A percentile compares a stretch with the other conserved stretches of the same genome.
Evolutionary conservation across 2,797 vertebrate genomes (phyloP).

Genomic region (Protonibea diacanthus): DNA sequence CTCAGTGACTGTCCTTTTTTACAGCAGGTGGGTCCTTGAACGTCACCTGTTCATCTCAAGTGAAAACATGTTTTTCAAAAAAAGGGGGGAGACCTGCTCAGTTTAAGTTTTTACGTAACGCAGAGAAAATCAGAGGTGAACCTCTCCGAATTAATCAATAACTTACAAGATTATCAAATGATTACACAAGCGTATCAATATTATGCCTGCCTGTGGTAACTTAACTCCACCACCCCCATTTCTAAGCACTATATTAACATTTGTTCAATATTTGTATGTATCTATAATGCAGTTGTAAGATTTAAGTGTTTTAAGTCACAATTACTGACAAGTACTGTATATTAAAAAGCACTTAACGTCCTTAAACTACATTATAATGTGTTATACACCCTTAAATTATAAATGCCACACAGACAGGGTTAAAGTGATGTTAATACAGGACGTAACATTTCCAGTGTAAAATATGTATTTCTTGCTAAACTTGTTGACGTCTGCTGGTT

Average conservation of each 20-base stretch:
- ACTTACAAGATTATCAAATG: not conserved
- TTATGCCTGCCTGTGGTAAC: no score
- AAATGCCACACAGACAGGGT: not conserved
- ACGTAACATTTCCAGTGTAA: not conserved
- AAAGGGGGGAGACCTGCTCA: not conserved
- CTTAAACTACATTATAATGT: not conserved
- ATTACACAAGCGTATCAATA: not conserved
- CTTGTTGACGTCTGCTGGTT: not conserved
- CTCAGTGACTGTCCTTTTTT: no score
- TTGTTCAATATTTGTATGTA: not conserved
- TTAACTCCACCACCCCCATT: not conserved
- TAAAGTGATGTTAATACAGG: not conserved
- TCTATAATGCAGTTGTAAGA: not conserved
- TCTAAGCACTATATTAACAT: not conserved
- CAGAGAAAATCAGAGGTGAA: not conserved
- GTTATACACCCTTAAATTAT: not conserved
- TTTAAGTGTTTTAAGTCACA: not conserved
- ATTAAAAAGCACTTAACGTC: not conserved
- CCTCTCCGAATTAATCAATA: not conserved
- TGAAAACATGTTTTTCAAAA: conserved; percentile 22
- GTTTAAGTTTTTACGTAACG: not conserved
- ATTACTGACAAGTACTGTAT: not conserved
- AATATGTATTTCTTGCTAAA: not conserved
- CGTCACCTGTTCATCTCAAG: not conserved
- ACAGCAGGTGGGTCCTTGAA: no score